phyloP scores from a whole-genome alignment of 1,140 invertebrate genomes.

The Pogonomyrmex californicus region DNA sequence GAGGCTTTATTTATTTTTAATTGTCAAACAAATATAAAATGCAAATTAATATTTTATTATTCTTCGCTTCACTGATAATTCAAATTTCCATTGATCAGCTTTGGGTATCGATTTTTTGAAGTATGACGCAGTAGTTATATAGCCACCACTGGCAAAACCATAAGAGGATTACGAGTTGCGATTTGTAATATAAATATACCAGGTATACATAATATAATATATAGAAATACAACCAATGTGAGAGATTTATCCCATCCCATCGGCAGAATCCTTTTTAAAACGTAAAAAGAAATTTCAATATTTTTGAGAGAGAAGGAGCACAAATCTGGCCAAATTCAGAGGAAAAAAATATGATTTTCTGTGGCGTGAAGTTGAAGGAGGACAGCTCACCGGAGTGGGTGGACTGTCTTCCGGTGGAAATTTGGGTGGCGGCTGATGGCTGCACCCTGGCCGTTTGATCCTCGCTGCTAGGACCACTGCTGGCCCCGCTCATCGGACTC shows the following conservation, averaged over 20 bases:
- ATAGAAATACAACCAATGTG: background rate
- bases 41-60: background rate
- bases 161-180: conserved; percentile 8
- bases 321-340: background rate
- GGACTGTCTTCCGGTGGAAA: conserved; percentile 83
- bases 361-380: background rate
- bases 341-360: background rate
- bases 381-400: conserved; percentile 82
- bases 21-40: too few relatives aligned
- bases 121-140: background rate
- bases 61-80: background rate
- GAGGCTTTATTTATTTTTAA: too few relatives aligned
- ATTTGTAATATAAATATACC: background rate
- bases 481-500: conserved; percentile 85
- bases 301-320: background rate
- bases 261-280: background rate
- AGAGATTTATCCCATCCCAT: background rate
- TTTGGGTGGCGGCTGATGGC: conserved; percentile 80
- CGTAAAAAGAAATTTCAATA: background rate
- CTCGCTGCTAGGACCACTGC: conserved; percentile 86
- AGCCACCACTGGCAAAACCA: background rate
- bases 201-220: background rate
- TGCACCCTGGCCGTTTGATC: conserved; percentile 81
- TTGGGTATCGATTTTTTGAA: background rate
- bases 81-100: background rate